phyloP scores from a whole-genome alignment of 2,113 vertebrate species.

The Geococcyx californianus region DNA sequence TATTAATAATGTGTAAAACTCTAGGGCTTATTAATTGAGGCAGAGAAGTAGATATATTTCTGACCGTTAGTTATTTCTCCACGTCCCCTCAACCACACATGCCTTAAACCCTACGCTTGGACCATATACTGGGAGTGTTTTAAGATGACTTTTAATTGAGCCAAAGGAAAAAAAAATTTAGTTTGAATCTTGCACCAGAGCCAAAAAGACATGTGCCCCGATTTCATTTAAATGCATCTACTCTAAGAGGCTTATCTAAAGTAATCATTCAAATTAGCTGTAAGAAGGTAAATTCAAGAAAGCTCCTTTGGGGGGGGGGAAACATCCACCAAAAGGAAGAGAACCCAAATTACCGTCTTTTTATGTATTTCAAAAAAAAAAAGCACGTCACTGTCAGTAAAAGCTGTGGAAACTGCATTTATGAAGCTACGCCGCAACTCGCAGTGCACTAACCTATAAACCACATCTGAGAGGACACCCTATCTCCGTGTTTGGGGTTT shows the following conservation, averaged over 20 bases:
- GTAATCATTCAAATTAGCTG: constrained; percentile 84
- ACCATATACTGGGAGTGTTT: constrained; percentile 48
- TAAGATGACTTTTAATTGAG: constrained; percentile 70
- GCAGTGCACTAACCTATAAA: neutral
- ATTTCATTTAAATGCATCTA: constrained; percentile 82
- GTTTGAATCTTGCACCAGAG: constrained; percentile 70
- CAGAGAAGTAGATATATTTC: constrained; percentile 50
- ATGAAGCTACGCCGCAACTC: neutral
- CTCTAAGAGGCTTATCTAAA: constrained; percentile 83
- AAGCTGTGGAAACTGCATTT: constrained; percentile 1
- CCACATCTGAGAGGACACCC: neutral
- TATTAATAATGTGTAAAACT: constrained; percentile 72
- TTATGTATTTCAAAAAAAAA: constrained; percentile 12
- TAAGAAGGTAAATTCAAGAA: constrained; percentile 80
- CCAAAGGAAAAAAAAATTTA: constrained; percentile 37
- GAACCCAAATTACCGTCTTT: neutral
- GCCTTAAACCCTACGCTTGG: constrained; percentile 8
- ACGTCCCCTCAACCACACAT: constrained; percentile 52
- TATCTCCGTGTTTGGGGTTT: constrained; percentile 2
- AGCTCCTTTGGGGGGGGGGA: constrained; percentile 25
- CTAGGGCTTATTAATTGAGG: constrained; percentile 69
- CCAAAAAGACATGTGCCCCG: constrained; percentile 77
- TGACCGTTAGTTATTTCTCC: constrained; percentile 48
- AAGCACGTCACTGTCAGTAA: neutral
- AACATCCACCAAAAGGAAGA: neutral